A percentile compares a stretch with the other conserved stretches of the same genome.
These are phyloP conservation scores for Orientallactaga bullata DNA, from an alignment of 2,113 vertebrate genomes.

Conservation along the genomic window DNA sequence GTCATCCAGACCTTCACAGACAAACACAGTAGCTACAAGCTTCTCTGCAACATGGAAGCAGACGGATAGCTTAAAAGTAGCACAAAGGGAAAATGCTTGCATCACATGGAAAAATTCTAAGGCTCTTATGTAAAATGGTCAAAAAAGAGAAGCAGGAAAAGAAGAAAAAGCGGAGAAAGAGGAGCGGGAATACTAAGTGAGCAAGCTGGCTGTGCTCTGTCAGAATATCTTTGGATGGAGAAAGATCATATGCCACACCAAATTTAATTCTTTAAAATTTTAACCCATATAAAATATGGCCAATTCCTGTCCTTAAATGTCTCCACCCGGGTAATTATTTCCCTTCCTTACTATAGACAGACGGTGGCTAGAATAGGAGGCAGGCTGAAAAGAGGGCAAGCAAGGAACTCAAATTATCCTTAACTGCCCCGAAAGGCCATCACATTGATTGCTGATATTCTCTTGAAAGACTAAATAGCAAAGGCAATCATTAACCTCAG, in stretches of 20 bases:
- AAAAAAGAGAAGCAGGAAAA: background rate
- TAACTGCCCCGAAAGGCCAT: background rate
- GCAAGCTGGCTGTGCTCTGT: background rate
- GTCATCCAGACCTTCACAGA: background rate
- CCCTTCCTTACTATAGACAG: background rate
- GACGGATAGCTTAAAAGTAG: background rate
- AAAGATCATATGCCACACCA: fast-evolving
- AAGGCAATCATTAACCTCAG: background rate
- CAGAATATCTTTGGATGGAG: background rate
- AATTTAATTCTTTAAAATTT: background rate
- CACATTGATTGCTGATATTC: background rate
- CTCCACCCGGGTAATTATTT: background rate
- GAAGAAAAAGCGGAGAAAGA: too few species aligned
- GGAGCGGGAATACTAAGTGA: background rate
- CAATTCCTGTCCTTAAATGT: background rate
- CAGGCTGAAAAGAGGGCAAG: background rate
- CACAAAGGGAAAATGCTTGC: background rate
- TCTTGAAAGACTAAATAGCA: background rate
- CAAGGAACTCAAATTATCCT: background rate
- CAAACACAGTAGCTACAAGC: background rate
- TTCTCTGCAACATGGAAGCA: background rate
- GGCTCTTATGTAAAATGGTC: background rate
- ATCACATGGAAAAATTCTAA: background rate
- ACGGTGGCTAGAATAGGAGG: background rate
- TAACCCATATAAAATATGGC: background rate